Evolutionary conservation across 1,140 invertebrate species (phyloP).

Genomic region (Sycobia sp.): DNA sequence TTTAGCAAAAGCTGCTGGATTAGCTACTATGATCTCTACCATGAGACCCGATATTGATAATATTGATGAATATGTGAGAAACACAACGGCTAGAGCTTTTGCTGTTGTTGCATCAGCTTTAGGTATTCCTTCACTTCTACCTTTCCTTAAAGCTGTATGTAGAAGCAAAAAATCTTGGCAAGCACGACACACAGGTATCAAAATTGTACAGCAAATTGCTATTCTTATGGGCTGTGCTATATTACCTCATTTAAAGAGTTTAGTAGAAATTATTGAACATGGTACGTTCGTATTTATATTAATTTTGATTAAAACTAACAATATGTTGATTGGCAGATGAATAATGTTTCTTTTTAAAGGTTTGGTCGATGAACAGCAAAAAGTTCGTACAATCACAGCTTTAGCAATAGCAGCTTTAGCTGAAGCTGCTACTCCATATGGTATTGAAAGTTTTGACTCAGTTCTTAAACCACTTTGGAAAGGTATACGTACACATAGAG

Average conservation of each 20-base stretch:
- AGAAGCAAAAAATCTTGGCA: conserved; percentile 99
- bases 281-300: conserved; percentile 63
- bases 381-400: conserved; percentile 96
- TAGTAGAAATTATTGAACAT: conserved; percentile 99
- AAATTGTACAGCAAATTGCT: conserved; percentile 99
- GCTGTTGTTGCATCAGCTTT: conserved; percentile 98
- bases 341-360: conserved; percentile 50
- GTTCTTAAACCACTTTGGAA: conserved; percentile 99
- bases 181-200: conserved; percentile 98
- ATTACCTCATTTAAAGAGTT: conserved; percentile 93
- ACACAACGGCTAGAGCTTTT: conserved; percentile 98
- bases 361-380: conserved; percentile 85
- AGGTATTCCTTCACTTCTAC: conserved; percentile 96
- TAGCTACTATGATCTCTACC: conserved; percentile 99
- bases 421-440: conserved; percentile 98
- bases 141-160: conserved; percentile 99
- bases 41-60: conserved; percentile 99
- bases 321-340: neutral
- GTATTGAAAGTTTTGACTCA: conserved; percentile 99
- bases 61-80: conserved; percentile 99
- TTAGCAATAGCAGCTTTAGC: conserved; percentile 96
- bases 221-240: conserved; percentile 99
- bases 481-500: conserved; percentile 96
- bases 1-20: conserved; percentile 98
- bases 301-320: neutral